A percentile compares a stretch with the other conserved stretches of the same genome.
Conservation (phyloP, 2,888 invertebrate species). For the Acleris holmiana region DNA sequence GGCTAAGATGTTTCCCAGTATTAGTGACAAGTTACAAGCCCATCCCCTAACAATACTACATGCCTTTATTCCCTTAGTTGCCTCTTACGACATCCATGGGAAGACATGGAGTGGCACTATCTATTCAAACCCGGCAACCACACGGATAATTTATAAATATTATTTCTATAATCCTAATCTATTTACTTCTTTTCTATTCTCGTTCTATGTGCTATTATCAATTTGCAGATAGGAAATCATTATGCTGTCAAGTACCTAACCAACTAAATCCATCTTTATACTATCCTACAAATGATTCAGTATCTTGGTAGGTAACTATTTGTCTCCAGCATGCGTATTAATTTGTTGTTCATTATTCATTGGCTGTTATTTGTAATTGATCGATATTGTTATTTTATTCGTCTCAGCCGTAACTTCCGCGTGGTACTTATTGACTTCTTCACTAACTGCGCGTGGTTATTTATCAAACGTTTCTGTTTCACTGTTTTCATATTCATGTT, state of each 20-base stretch:
- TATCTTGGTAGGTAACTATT: constrained; percentile 16
- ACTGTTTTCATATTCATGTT: constrained; percentile 2
- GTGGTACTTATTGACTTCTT: constrained; percentile 28
- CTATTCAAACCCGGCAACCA: too few relatives aligned
- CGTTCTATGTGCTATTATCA: constrained; percentile 1
- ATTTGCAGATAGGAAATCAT: neutral
- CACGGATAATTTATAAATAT: too few relatives aligned
- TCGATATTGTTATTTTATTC: constrained; percentile 36
- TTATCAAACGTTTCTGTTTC: constrained; percentile 5
- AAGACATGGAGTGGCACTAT: too few relatives aligned
- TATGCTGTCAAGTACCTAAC: neutral
- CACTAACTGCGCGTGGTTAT: constrained; percentile 3
- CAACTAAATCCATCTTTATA: constrained; percentile 7
- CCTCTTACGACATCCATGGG: too few relatives aligned
- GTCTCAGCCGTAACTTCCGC: constrained; percentile 26
- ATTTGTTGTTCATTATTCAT: constrained; percentile 31
- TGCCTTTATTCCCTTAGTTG: too few relatives aligned
- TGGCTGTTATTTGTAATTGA: constrained; percentile 27
- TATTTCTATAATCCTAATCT: neutral
- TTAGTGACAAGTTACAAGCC: too few relatives aligned
- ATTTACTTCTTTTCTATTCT: neutral
- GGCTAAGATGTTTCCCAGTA: too few relatives aligned
- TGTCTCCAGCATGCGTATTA: constrained; percentile 16
- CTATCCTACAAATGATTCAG: constrained; percentile 1
- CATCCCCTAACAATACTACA: too few relatives aligned